Base-by-base conservation (phyloP, 2,888 invertebrate genomes). In the Lamellibrachia satsuma region DNA sequence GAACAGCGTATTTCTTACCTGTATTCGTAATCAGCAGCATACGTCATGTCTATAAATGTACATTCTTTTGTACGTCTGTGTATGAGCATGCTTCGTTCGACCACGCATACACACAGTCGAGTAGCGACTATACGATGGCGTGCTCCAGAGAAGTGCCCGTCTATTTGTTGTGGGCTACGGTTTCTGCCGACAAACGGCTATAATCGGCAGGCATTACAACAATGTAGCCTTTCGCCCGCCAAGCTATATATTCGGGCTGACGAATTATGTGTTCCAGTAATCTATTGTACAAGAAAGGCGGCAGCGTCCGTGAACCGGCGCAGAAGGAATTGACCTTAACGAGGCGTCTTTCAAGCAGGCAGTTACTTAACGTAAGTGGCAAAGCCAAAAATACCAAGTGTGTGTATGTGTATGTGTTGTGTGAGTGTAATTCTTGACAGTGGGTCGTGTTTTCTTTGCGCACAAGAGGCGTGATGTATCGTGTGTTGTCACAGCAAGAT, bases 221-320 rank as follows among this genome's bases (percentile, higher is more conserved):
- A 75, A 75, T 75, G 75, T 75, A 11, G 75, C 75, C 75, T n/a
- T 75, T 75, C 75, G 75, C 75, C 75, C 75, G 75, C 15, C 6
- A 6, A 22, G 75, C 75, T 75, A 75, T 75, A 22, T 75, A 75
- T 75, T 75, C 75, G 75, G 75, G 75, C 75, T n/a, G 75, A 75
- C 75, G 75, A 75, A 75, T 75, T 75, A 75, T 75, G 75, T 75
- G 75, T 75, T n/a, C 75, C 75, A n/a, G 15, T 75, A 75, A 75
- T 75, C 75, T 75, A 75, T 75, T 75, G 75, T 75, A 75, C 75
- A 75, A 22, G 75, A 22, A 75, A 15, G 75, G 75, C 75, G 75
- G 75, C 75, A 75, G 22, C 22, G 75, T 75, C 75, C 75, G 75
- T 75, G 75, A 75, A 22, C 75, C 75, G 22, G 75, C 75, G 75